Evolutionary conservation across 2,113 vertebrate species (phyloP), one percentile per base, ranked within the genome.

Genomic region (Tragelaphus scriptus): DNA sequence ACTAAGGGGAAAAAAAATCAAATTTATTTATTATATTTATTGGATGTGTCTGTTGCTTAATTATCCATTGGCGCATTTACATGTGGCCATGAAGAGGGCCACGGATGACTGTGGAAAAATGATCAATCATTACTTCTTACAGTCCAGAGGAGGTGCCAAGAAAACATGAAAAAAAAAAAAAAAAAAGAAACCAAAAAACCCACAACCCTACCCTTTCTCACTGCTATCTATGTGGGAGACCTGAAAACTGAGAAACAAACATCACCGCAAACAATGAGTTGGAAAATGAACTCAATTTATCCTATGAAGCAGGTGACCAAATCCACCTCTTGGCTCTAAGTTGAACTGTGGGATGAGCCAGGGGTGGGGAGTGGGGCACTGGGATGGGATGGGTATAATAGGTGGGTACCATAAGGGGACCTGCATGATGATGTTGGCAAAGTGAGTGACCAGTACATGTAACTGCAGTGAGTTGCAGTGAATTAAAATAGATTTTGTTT

Each of bases 21-120:
- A 95, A 98, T 98, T 97, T 98, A 97, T 98, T 97, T 97, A 98
- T 98, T 98, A 96, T 98, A 98, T 97, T 97, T 98, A 98, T 98
- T 95, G 95, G 95, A 81, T 97, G 84, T 97, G 96, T 97, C 95
- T 97, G 89, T 77, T 98, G 97, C 89, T 98, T 98, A 98, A 98
- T 98, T 98, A 98, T 93, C 95, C 97, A 92, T 97, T 90, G 97
- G 95, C 40, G 0, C 92, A 97, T 97, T 97, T 97, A 88, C 91
- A 97, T 85, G 53, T 97, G 95, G 95, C 94, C 71, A 85, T 51
- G 47, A 89, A 93, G 30, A 89, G 19, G 95, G 89, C 79, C 3
- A 11, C 44, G 84, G 79, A 94, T 87, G 71, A 90, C 68, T 97
- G 68, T 95, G 82, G 92, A 88, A 85, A 97, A 97, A 82, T 10